These are phyloP conservation scores for Lycodopsis pacificus DNA, from an alignment of 2,797 vertebrate genomes.

Conservation along the genomic window DNA sequence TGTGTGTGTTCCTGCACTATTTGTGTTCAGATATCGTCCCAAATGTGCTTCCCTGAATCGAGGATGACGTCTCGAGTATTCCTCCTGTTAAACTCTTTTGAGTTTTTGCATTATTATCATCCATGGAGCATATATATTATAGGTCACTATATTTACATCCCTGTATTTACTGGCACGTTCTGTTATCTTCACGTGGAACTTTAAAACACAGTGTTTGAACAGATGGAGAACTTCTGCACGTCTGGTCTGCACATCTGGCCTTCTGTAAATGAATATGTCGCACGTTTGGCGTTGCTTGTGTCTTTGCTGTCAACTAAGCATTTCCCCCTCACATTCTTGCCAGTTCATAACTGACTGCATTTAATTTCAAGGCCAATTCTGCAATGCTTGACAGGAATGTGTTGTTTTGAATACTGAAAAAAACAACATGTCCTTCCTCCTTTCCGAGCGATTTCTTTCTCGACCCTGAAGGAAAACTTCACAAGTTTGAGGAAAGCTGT, in stretches of 20 bases:
- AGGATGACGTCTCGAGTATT: constrained; percentile 19
- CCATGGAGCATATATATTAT: background rate
- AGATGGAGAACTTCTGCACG: constrained; percentile 31
- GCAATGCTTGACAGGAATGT: background rate
- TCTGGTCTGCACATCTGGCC: constrained; percentile 17
- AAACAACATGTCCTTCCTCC: constrained; percentile 2
- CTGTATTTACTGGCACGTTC: background rate
- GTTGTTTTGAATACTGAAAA: background rate
- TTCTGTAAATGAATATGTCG: background rate
- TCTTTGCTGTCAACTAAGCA: background rate
- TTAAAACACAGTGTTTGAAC: constrained; percentile 31
- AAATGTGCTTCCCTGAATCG: background rate
- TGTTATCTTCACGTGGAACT: constrained; percentile 18
- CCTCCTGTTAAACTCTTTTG: constrained; percentile 18
- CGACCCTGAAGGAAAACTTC: background rate
- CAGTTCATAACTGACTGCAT: background rate
- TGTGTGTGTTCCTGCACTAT: background rate
- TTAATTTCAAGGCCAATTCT: background rate
- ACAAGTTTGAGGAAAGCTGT: constrained; percentile 3
- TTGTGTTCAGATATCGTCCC: background rate
- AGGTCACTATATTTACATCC: constrained; percentile 14
- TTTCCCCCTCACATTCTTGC: background rate
- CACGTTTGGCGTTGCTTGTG: background rate
- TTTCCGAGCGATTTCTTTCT: background rate
- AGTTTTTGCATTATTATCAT: constrained; percentile 29